These are phyloP conservation scores for Lordiphosa clarofinis DNA, from an alignment of 1,140 invertebrate species.

Conservation along the genomic window DNA sequence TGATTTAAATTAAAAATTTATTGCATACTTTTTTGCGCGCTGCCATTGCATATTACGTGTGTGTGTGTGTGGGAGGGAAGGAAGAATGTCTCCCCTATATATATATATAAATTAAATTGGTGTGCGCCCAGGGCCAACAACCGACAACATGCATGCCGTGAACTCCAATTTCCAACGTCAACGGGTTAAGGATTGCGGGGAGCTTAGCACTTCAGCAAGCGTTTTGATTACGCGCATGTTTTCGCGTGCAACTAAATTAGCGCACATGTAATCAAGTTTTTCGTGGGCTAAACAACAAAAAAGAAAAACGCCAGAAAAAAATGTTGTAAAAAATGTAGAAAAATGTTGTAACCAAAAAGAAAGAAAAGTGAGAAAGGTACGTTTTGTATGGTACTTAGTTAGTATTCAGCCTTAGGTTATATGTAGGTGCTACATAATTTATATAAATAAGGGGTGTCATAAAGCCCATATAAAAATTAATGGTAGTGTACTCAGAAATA, in stretches of 20 bases:
- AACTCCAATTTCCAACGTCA: conserved; percentile 69
- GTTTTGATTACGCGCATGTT: conserved; percentile 76
- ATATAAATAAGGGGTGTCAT: background rate
- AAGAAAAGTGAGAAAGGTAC: background rate
- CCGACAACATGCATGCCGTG: conserved; percentile 62
- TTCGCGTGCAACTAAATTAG: conserved; percentile 77
- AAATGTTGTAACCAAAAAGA: background rate
- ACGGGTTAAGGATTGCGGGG: conserved; percentile 57
- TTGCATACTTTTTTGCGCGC: conserved; percentile 70
- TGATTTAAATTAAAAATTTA: conserved; percentile 78
- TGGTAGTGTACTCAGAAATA: too few relatives aligned
- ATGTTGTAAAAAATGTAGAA: background rate
- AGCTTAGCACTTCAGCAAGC: conserved; percentile 60
- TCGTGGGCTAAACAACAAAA: conserved; percentile 32
- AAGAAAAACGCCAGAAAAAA: conserved; percentile 20
- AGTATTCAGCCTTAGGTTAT: too few relatives aligned
- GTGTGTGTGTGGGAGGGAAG: background rate
- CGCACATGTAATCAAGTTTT: conserved; percentile 74
- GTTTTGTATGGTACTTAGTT: background rate
- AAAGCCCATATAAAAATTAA: too few relatives aligned
- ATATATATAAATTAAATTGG: conserved; percentile 71
- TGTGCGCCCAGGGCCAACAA: conserved; percentile 62
- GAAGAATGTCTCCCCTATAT: conserved; percentile 21
- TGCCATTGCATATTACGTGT: conserved; percentile 42
- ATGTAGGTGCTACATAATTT: background rate